These are phyloP conservation scores for Enteromius radiatus DNA, from an alignment of 2,797 vertebrate genomes.

Conservation along the genomic window DNA sequence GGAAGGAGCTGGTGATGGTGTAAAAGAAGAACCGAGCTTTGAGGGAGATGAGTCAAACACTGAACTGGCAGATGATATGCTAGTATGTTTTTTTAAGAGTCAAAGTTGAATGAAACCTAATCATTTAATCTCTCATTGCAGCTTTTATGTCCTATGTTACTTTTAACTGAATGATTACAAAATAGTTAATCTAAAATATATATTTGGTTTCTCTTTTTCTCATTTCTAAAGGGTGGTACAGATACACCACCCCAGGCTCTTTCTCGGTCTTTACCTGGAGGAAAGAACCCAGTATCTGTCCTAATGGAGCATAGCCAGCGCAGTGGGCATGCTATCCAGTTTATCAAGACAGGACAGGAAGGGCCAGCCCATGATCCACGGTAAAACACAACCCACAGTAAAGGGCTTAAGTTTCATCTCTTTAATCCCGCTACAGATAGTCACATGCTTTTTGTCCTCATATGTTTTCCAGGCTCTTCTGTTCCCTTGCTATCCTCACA, in stretches of 20 bases:
- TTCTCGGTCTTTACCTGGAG: slow-evolving; percentile 81
- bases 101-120: neutral
- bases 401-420: neutral
- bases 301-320: slow-evolving; percentile 95
- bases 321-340: slow-evolving; percentile 87
- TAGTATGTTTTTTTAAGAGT: slow-evolving; percentile 50
- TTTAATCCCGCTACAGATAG: neutral
- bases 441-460: neutral
- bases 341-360: slow-evolving; percentile 89
- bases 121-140: neutral
- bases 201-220: neutral
- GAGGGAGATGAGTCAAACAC: slow-evolving; percentile 25
- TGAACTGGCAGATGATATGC: slow-evolving; percentile 65
- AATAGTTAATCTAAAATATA: neutral
- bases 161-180: neutral
- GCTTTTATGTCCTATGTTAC: neutral
- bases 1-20: slow-evolving; percentile 65
- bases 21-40: slow-evolving; percentile 55
- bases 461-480: neutral
- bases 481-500: neutral
- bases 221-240: slow-evolving; percentile 37
- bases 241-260: slow-evolving; percentile 74
- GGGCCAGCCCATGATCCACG: slow-evolving; percentile 95
- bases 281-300: slow-evolving; percentile 92
- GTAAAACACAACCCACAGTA: slow-evolving; percentile 70